Base-by-base conservation (phyloP, 1,140 invertebrate genomes). In the Drosophila takahashii region DNA sequence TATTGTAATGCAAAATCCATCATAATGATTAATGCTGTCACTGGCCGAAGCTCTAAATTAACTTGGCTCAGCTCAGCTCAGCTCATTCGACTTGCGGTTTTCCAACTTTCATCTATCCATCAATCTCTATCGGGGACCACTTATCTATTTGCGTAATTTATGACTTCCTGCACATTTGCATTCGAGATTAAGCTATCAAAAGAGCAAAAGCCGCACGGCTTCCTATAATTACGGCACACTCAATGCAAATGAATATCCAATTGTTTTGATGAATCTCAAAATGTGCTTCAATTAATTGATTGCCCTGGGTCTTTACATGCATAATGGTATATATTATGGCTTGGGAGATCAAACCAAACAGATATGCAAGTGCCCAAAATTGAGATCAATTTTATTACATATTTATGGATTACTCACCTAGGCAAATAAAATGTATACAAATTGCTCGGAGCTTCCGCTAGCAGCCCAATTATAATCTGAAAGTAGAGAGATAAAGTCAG, bases 101-200 rank as follows among this genome's bases (percentile, higher is more conserved):
- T 61, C 65, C 74, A 59, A 64, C 61, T 47, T 59, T 58, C 65
- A 66, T 60, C 47, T 32, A 45, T 41, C 13, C 4, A 58, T 45
- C 34, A 34, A 26, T 22, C 13, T 44, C 39, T 27, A 34, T 57
- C 13, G 6, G 8, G 6, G 8, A 52, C 42, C 32, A 42, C n/a
- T 76, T 71, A 53, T 78, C 72, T 75, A 64, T 59, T 51, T 64
- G 45, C 45, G 62, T 77, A 72, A 86, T 89, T 86, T 83, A 89
- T 86, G 79, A 86, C 81, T 87, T 83, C 83, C 83, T 87, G 70
- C 44, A 58, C 74, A 87, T 81, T 85, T 75, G 69, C 74, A 84
- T 79, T 45, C 42, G 65, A 83, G 83, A 87, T 86, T 86, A 89
- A 79, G 74, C 70, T 65, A 83, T 86, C 83, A 77, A 79, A 79